Evolutionary conservation across 2,797 vertebrate genomes (phyloP).

Genomic region (Enteromius fasciolatus): DNA sequence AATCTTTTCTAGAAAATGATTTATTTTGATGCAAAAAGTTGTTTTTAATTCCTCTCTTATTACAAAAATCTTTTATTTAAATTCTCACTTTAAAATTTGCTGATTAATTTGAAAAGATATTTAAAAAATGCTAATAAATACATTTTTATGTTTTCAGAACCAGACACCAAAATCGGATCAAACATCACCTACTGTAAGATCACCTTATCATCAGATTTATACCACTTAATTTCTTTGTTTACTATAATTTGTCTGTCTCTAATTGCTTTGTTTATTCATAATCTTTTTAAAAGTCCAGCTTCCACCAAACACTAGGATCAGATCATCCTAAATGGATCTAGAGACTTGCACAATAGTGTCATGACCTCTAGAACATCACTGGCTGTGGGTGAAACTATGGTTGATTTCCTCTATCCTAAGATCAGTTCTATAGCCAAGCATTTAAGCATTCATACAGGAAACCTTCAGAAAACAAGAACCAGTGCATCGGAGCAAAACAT

Average conservation of each 20-base stretch:
- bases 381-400: not conserved
- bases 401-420: slow-evolving; percentile 34
- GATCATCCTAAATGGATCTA: not conserved
- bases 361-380: slow-evolving; percentile 20
- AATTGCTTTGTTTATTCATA: not conserved
- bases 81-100: no score
- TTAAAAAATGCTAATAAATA: no score
- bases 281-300: not conserved
- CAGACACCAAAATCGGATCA: not conserved
- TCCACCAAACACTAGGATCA: not conserved
- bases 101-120: no score
- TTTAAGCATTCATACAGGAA: slow-evolving; percentile 27
- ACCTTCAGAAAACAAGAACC: slow-evolving; percentile 72
- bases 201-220: not conserved
- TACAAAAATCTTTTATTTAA: no score
- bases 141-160: no score
- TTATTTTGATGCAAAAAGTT: not conserved
- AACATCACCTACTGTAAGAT: not conserved
- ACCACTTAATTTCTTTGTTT: not conserved
- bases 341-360: slow-evolving; percentile 12
- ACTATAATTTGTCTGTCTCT: not conserved
- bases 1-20: not conserved
- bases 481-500: slow-evolving; percentile 75
- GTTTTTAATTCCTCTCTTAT: not conserved
- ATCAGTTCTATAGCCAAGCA: slow-evolving; percentile 17